Conservation (phyloP, 2,797 vertebrate species). For the Gymnoscopelus microlampas region DNA sequence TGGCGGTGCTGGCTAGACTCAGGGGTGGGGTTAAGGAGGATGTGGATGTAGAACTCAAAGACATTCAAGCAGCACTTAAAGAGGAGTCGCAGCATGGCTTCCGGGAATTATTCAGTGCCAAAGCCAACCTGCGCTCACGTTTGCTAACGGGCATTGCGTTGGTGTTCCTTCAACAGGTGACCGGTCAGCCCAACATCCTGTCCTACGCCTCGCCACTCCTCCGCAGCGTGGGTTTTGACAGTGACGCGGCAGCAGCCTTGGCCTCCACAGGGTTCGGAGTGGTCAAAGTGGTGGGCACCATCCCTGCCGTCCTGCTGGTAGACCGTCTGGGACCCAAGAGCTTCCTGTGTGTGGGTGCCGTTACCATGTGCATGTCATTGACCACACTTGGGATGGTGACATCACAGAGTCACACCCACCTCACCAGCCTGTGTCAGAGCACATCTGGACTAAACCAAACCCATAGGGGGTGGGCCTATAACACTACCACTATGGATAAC, state of each 20-base stretch:
- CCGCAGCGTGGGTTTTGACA: constrained; percentile 93
- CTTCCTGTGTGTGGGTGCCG: constrained; percentile 90
- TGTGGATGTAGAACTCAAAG: constrained; percentile 84
- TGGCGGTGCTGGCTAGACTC: constrained; percentile 83
- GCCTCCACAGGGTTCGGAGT: constrained; percentile 93
- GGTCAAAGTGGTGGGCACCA: constrained; percentile 90
- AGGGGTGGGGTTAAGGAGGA: constrained; percentile 70
- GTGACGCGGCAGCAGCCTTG: constrained; percentile 90
- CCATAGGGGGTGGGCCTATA: constrained; percentile 49
- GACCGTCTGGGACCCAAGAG: constrained; percentile 92
- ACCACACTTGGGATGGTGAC: constrained; percentile 86
- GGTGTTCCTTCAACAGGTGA: constrained; percentile 93
- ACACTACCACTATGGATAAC: constrained; percentile 43
- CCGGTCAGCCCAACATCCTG: constrained; percentile 94
- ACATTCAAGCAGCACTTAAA: constrained; percentile 88
- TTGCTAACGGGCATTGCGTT: constrained; percentile 87
- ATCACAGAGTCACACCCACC: constrained; percentile 86
- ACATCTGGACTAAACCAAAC: constrained; percentile 71
- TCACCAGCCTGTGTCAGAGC: constrained; percentile 86
- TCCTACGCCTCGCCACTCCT: constrained; percentile 94
- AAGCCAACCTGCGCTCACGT: constrained; percentile 90
- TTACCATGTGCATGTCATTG: constrained; percentile 88
- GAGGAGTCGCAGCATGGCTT: constrained; percentile 89
- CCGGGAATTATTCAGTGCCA: constrained; percentile 87
- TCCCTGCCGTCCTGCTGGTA: constrained; percentile 90